A percentile compares a stretch with the other conserved stretches of the same genome.
Evolutionary conservation across 2,888 invertebrate species (phyloP).

Genomic region (Leptinotarsa juncta): DNA sequence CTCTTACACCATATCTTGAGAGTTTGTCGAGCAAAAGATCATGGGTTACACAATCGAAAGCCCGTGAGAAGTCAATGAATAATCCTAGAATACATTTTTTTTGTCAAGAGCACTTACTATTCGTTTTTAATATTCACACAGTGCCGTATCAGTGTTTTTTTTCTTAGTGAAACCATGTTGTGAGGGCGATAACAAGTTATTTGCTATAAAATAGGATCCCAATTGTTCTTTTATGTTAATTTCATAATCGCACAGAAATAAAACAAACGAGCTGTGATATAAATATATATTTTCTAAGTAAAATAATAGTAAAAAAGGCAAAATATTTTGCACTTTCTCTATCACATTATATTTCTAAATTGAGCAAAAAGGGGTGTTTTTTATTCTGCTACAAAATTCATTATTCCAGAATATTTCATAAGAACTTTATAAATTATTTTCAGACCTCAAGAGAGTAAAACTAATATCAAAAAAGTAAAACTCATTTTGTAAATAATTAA

Average conservation of each 20-base stretch:
- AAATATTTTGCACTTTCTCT: conserved; percentile 39
- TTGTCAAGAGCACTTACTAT: too few relatives aligned
- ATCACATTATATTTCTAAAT: conserved; percentile 46
- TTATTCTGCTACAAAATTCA: conserved; percentile 18
- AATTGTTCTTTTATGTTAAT: too few relatives aligned
- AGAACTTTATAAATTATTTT: background rate
- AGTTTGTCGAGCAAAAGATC: too few relatives aligned
- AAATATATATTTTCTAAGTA: conserved; percentile 39
- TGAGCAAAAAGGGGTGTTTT: conserved; percentile 39
- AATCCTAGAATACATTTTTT: too few relatives aligned
- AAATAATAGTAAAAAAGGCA: conserved; percentile 44
- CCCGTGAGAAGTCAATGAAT: too few relatives aligned
- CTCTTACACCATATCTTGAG: too few relatives aligned
- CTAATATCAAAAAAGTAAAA: background rate
- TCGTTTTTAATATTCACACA: too few relatives aligned
- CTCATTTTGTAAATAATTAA: background rate
- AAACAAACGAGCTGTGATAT: conserved; percentile 23
- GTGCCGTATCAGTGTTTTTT: too few relatives aligned
- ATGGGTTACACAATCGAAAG: too few relatives aligned
- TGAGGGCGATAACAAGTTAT: too few relatives aligned
- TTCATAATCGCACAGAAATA: background rate
- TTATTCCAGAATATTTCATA: conserved; percentile 1
- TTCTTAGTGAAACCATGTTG: too few relatives aligned
- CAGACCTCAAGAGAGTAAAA: background rate
- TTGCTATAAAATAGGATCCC: too few relatives aligned